These are phyloP conservation scores for Steinernema carpocapsae DNA, from an alignment of 2,888 invertebrate species.

Conservation along the genomic window DNA sequence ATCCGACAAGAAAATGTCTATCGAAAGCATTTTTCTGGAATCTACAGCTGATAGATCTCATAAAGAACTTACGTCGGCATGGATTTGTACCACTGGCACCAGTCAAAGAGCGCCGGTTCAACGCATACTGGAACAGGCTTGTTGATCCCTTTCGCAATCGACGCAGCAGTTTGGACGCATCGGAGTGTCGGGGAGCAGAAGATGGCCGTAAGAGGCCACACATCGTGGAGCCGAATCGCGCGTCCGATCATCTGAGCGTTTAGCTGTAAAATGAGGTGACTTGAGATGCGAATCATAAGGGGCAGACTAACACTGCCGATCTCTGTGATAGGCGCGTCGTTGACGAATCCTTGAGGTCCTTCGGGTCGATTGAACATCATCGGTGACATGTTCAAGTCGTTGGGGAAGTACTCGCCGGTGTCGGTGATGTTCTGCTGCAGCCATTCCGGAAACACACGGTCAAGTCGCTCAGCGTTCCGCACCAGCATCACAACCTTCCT, in stretches of 20 bases:
- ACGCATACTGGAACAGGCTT: background rate
- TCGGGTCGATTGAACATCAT: constrained; percentile 75
- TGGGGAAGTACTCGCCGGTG: constrained; percentile 77
- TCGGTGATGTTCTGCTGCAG: constrained; percentile 38
- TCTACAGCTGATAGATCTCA: too few species aligned
- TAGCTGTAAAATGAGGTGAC: constrained; percentile 30
- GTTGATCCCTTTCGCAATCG: constrained; percentile 18
- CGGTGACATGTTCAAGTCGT: constrained; percentile 88
- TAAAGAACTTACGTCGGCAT: constrained; percentile 32
- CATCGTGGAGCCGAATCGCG: constrained; percentile 71
- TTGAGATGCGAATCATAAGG: background rate
- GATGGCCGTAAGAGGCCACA: constrained; percentile 75
- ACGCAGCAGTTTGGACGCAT: constrained; percentile 18
- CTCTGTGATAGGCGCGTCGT: constrained; percentile 87
- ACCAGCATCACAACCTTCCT: constrained; percentile 38
- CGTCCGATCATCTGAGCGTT: constrained; percentile 45
- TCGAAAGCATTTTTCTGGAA: too few species aligned
- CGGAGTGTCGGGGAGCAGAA: constrained; percentile 23
- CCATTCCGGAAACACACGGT: constrained; percentile 44
- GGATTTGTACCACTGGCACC: constrained; percentile 33
- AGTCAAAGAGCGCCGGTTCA: constrained; percentile 26
- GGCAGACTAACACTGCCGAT: constrained; percentile 74
- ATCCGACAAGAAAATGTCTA: background rate
- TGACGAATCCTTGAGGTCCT: constrained; percentile 77
- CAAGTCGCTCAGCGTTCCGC: constrained; percentile 42